These are phyloP conservation scores for Cistogaster globosa DNA, from an alignment of 2,888 invertebrate species.

Conservation along the genomic window DNA sequence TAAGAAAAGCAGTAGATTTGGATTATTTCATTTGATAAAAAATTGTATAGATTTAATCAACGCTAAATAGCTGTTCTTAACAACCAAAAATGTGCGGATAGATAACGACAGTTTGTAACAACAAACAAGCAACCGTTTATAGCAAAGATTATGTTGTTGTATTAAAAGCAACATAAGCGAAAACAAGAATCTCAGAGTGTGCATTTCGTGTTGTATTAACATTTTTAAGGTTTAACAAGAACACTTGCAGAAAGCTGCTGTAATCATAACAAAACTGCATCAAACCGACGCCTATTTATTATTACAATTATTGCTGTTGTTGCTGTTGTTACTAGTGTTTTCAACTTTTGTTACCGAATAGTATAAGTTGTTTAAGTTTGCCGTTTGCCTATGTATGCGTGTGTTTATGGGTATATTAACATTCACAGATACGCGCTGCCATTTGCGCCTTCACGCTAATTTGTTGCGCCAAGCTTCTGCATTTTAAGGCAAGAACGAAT, in stretches of 20 bases:
- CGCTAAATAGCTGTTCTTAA: constrained; percentile 4
- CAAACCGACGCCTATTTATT: constrained; percentile 65
- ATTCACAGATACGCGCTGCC: constrained; percentile 74
- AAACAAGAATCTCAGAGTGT: constrained; percentile 18
- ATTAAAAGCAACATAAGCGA: constrained; percentile 13
- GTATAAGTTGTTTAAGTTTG: constrained; percentile 13
- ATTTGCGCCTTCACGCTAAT: constrained; percentile 76
- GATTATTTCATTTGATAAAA: neutral
- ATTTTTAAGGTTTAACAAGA: constrained; percentile 69
- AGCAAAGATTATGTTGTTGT: neutral
- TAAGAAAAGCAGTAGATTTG: too few relatives aligned
- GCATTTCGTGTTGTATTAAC: constrained; percentile 68
- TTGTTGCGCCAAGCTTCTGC: constrained; percentile 75
- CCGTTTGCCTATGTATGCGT: constrained; percentile 22
- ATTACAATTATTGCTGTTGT: constrained; percentile 44
- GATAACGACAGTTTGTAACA: constrained; percentile 61
- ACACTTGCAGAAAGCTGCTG: constrained; percentile 63
- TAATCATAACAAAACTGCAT: constrained; percentile 69
- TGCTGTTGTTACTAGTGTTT: neutral
- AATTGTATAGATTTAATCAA: constrained; percentile 27
- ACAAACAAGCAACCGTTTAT: constrained; percentile 45
- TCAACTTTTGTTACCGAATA: constrained; percentile 46
- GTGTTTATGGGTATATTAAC: constrained; percentile 25
- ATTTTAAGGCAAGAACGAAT: constrained; percentile 67
- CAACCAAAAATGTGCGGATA: constrained; percentile 42